Conservation (phyloP, 2,113 vertebrate genomes). For the Cavia aperea region DNA sequence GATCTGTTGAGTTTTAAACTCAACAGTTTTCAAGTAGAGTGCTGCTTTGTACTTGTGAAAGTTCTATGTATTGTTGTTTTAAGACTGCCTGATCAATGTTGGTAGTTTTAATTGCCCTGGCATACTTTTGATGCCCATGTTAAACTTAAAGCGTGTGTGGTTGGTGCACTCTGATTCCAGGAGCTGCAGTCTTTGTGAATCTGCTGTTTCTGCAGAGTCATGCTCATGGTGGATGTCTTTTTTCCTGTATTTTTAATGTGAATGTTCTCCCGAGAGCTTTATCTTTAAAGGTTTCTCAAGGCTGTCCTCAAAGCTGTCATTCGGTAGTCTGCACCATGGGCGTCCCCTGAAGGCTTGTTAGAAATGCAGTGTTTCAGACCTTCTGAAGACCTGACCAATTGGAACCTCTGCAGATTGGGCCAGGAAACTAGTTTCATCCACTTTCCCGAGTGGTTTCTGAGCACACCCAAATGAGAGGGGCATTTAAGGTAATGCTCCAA, state of each 20-base stretch:
- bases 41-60: conserved; percentile 21
- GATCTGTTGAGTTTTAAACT: conserved; percentile 21
- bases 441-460: not conserved
- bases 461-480: not conserved
- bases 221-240: not conserved
- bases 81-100: not conserved
- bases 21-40: not conserved
- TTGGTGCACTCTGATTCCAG: not conserved
- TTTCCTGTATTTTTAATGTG: not conserved
- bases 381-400: not conserved
- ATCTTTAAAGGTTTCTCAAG: not conserved
- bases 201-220: no score
- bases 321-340: not conserved
- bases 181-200: not conserved
- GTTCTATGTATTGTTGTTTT: conserved; percentile 7
- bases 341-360: not conserved
- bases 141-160: not conserved
- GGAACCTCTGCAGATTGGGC: not conserved
- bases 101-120: conserved; percentile 7
- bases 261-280: not conserved
- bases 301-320: not conserved
- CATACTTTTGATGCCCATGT: not conserved
- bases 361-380: not conserved
- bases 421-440: not conserved
- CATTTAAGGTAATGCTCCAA: not conserved